Conservation (phyloP, 2,797 vertebrate species). For the Neopelma chrysocephalum region DNA sequence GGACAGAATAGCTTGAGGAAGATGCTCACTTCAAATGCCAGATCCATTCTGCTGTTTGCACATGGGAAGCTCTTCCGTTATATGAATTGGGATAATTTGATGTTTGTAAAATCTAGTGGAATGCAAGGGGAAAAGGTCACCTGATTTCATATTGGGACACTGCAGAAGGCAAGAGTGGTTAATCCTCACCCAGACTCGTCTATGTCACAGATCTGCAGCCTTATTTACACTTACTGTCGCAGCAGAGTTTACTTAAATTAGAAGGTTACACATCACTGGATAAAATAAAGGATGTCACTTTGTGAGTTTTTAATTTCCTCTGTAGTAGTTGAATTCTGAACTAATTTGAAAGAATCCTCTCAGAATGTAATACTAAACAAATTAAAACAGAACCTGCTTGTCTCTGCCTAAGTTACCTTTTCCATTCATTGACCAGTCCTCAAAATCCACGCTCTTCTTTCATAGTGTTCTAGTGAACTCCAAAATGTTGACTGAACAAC, state of each 20-base stretch:
- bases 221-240: not conserved
- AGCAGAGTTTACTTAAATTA: not conserved
- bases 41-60: not conserved
- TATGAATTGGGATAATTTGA: not conserved
- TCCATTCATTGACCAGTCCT: not conserved
- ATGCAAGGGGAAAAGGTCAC: not conserved
- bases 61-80: not conserved
- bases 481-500: not conserved
- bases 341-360: not conserved
- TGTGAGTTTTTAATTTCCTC: not conserved
- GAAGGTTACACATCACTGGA: not conserved
- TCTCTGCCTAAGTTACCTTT: not conserved
- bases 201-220: not conserved
- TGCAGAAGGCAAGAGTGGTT: not conserved
- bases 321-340: not conserved
- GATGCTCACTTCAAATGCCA: constrained; percentile 6
- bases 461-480: not conserved
- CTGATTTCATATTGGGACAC: not conserved
- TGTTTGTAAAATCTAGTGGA: not conserved
- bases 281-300: not conserved
- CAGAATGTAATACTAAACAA: not conserved
- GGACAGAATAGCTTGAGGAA: constrained; percentile 23
- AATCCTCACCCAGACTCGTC: not conserved
- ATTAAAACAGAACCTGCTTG: not conserved
- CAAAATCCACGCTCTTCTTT: not conserved